Conservation (phyloP, 2,113 vertebrate genomes). For the Taurulus bubalis region DNA sequence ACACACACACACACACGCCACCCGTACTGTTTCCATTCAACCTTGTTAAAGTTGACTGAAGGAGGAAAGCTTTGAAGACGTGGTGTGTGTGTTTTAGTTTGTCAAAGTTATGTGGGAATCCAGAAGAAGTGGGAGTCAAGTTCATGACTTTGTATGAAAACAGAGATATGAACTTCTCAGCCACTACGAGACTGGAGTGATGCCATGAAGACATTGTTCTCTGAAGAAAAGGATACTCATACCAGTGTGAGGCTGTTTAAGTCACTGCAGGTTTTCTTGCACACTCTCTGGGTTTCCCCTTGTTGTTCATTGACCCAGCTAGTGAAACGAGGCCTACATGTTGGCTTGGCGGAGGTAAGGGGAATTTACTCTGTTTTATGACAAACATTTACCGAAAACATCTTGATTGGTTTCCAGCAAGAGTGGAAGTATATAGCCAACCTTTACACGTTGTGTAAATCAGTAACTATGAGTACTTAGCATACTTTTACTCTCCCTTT, state of each 20-base stretch:
- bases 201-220: background rate
- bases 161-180: background rate
- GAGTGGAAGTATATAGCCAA: background rate
- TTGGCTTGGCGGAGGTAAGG: background rate
- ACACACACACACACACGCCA: background rate
- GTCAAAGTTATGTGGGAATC: background rate
- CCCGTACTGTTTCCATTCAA: background rate
- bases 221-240: background rate
- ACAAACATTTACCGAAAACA: slow-evolving; percentile 35
- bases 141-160: background rate
- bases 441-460: slow-evolving; percentile 1
- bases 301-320: background rate
- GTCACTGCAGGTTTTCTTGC: background rate
- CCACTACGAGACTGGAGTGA: background rate
- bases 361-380: slow-evolving; percentile 39
- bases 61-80: too few species aligned
- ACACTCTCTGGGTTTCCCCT: background rate
- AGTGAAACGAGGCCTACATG: slow-evolving; percentile 30
- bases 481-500: background rate
- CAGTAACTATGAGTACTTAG: background rate
- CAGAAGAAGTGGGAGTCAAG: background rate
- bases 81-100: background rate
- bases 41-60: background rate
- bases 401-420: slow-evolving; percentile 26
- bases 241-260: background rate